phyloP scores from a whole-genome alignment of 2,113 vertebrate species.

The Cinclus cinclus region DNA sequence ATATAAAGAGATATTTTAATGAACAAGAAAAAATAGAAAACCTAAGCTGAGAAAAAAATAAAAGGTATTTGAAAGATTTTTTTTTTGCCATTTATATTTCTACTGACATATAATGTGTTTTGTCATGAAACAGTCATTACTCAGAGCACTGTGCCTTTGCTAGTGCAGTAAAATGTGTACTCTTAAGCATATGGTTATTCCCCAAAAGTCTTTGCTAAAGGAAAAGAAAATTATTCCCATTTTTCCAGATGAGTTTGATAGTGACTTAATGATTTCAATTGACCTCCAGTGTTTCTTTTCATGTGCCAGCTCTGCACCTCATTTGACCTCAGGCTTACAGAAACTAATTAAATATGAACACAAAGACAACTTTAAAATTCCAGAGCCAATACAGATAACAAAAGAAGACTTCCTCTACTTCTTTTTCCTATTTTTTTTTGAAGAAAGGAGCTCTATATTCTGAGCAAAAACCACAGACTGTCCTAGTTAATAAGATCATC shows the following conservation, averaged over 20 bases:
- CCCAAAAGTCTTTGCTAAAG: background rate
- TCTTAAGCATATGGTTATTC: background rate
- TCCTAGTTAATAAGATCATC: conserved; percentile 17
- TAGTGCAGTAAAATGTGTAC: background rate
- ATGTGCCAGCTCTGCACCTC: conserved; percentile 26
- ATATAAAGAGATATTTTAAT: background rate
- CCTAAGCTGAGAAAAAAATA: background rate
- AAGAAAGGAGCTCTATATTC: background rate
- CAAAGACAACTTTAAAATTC: background rate
- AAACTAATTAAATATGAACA: conserved; percentile 33
- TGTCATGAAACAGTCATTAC: background rate
- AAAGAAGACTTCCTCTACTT: background rate
- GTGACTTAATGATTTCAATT: conserved; percentile 38
- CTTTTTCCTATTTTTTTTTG: background rate
- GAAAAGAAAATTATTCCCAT: background rate
- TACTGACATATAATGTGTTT: background rate
- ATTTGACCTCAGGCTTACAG: conserved; percentile 36
- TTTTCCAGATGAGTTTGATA: conserved; percentile 36
- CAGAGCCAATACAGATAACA: background rate
- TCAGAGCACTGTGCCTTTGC: background rate
- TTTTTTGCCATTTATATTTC: background rate
- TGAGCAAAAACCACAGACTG: background rate
- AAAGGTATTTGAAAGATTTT: background rate
- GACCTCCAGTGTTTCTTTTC: conserved; percentile 12
- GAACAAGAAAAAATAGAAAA: background rate